These are phyloP conservation scores for Harpagifer antarcticus DNA, from an alignment of 2,797 vertebrate species.

Conservation along the genomic window DNA sequence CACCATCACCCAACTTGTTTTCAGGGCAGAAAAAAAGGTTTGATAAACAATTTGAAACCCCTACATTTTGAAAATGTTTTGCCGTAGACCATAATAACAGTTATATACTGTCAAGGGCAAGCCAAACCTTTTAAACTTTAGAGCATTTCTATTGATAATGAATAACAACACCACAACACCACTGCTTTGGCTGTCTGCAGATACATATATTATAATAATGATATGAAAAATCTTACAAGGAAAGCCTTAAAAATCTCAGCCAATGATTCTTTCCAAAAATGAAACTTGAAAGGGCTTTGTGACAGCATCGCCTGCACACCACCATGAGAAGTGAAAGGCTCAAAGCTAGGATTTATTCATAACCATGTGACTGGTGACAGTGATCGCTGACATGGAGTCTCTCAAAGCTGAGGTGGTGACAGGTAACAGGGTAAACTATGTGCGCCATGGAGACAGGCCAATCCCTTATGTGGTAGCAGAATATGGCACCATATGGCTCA, in stretches of 20 bases:
- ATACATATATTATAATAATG: constrained; percentile 38
- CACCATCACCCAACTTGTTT: constrained; percentile 17
- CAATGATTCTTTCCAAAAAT: constrained; percentile 46
- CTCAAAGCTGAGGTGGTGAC: constrained; percentile 74
- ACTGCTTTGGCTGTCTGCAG: constrained; percentile 23
- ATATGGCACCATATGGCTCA: constrained; percentile 68
- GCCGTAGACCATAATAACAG: constrained; percentile 44
- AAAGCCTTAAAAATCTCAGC: constrained; percentile 20
- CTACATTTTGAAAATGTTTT: constrained; percentile 21
- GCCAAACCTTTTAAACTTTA: constrained; percentile 19
- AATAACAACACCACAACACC: constrained; percentile 7
- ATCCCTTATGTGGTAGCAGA: constrained; percentile 61
- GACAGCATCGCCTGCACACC: constrained; percentile 55
- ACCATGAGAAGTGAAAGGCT: constrained; percentile 46
- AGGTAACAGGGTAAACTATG: constrained; percentile 75
- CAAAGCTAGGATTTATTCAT: constrained; percentile 72
- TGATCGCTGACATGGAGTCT: constrained; percentile 70
- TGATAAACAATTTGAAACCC: constrained; percentile 28
- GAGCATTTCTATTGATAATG: constrained; percentile 32
- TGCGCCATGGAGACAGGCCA: constrained; percentile 61
- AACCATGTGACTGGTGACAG: constrained; percentile 71
- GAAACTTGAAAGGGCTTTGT: constrained; percentile 39
- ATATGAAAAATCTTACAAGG: constrained; percentile 15
- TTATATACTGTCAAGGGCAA: constrained; percentile 57
- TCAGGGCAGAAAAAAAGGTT: constrained; percentile 11